Conservation (phyloP, 1,140 invertebrate genomes). For the Papilio polytes region DNA sequence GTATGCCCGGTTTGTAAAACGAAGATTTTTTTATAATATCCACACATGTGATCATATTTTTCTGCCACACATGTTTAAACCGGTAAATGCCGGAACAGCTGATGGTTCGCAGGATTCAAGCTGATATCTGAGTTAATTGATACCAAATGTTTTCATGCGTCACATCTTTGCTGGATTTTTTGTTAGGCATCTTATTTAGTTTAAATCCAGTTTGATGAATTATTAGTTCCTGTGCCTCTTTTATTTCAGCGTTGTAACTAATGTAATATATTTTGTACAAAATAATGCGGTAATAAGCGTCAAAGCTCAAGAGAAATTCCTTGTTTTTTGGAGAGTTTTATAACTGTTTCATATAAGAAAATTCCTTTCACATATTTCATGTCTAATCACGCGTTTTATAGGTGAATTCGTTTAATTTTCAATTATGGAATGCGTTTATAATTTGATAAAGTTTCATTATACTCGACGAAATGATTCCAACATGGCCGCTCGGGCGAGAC, state of each 20-base stretch:
- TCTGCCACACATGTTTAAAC: background rate
- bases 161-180: background rate
- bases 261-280: no score
- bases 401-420: conserved; percentile 32
- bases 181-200: background rate
- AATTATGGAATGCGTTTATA: conserved; percentile 62
- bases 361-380: background rate
- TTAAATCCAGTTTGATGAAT: no score
- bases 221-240: no score
- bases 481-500: conserved; percentile 77
- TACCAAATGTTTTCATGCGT: background rate
- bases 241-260: no score
- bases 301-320: background rate
- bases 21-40: background rate
- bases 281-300: no score
- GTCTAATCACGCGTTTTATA: conserved; percentile 18
- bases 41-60: conserved; percentile 5
- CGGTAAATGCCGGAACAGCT: conserved; percentile 7
- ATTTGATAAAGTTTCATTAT: conserved; percentile 75
- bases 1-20: background rate
- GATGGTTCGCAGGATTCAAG: background rate
- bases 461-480: conserved; percentile 70
- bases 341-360: background rate
- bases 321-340: background rate
- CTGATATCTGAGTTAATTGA: conserved; percentile 10